Percentiles rank a stretch among this genome's conserved stretches.
Evolutionary conservation across 2,113 vertebrate genomes (phyloP).

Genomic region (Eublepharis macularius): DNA sequence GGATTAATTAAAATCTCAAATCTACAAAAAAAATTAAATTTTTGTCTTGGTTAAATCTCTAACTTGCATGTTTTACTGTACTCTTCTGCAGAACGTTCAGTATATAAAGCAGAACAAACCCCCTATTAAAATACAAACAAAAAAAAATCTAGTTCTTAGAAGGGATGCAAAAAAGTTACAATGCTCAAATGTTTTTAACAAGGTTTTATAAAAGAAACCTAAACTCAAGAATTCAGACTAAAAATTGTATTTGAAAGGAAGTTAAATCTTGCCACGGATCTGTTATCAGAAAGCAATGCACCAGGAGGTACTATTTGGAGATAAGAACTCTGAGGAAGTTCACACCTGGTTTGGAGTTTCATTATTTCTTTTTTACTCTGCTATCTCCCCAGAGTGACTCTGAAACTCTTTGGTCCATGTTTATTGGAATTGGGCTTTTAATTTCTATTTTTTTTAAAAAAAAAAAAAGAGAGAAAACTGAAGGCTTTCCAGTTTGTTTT

Average conservation of each 20-base stretch:
- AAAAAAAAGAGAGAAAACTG: conserved; percentile 28
- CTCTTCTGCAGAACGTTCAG: conserved; percentile 81
- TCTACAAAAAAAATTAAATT: conserved; percentile 79
- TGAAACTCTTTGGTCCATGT: conserved; percentile 92
- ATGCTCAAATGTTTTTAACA: conserved; percentile 83
- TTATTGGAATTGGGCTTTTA: conserved; percentile 61
- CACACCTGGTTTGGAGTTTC: conserved; percentile 65
- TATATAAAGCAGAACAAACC: conserved; percentile 79
- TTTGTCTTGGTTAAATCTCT: conserved; percentile 76
- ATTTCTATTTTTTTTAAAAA: no score
- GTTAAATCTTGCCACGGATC: conserved; percentile 57
- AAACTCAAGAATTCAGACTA: conserved; percentile 63
- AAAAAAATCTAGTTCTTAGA: conserved; percentile 77
- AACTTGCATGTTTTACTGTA: conserved; percentile 77
- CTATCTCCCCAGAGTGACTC: conserved; percentile 75
- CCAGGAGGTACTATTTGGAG: conserved; percentile 69
- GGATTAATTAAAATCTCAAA: conserved; percentile 78
- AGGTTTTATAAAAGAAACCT: conserved; percentile 69
- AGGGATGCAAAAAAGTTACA: conserved; percentile 79
- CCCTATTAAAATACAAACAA: conserved; percentile 66
- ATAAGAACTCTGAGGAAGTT: conserved; percentile 65
- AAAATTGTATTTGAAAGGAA: conserved; percentile 62
- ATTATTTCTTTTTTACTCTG: conserved; percentile 67
- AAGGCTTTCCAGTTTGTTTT: conserved; percentile 54
- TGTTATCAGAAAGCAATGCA: conserved; percentile 69